Evolutionary conservation across 30 jellyfish, hydroid and myxozoan species (phyloP).

Genomic region (Chironex yamaguchii): DNA sequence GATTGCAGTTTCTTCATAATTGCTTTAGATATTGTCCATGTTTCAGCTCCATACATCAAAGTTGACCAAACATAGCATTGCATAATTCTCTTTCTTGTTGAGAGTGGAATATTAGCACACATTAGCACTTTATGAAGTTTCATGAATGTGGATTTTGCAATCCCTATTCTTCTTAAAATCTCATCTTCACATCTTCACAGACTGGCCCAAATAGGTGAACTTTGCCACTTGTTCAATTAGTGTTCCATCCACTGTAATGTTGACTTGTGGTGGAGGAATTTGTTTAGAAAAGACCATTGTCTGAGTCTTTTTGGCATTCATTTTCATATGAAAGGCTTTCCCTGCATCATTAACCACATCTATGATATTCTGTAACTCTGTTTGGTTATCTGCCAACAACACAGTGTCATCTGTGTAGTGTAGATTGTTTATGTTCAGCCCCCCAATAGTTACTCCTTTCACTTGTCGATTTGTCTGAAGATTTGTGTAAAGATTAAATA

Average conservation of each 20-base stretch:
- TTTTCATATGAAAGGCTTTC: too few species aligned
- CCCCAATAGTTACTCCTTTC: too few species aligned
- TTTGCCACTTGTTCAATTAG: neutral
- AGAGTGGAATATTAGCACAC: neutral
- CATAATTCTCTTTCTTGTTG: neutral
- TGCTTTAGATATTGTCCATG: neutral
- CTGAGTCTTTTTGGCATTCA: neutral
- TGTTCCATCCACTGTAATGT: neutral
- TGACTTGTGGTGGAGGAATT: neutral
- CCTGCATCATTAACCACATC: too few species aligned
- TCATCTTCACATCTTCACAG: neutral
- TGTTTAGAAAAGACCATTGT: neutral
- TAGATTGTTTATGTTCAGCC: too few species aligned
- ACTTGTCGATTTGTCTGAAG: neutral
- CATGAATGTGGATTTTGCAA: neutral
- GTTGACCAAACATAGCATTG: slow-evolving; percentile 6
- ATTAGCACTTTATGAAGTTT: neutral
- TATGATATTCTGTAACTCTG: too few species aligned
- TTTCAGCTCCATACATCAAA: neutral
- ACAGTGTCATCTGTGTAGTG: too few species aligned
- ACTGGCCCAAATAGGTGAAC: neutral
- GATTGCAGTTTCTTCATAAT: slow-evolving; percentile 3
- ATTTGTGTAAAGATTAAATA: too few species aligned
- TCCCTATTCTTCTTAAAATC: neutral
- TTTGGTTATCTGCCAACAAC: too few species aligned